These are phyloP conservation scores for Drosophila cardini DNA, from an alignment of 1,140 invertebrate species.

Conservation along the genomic window DNA sequence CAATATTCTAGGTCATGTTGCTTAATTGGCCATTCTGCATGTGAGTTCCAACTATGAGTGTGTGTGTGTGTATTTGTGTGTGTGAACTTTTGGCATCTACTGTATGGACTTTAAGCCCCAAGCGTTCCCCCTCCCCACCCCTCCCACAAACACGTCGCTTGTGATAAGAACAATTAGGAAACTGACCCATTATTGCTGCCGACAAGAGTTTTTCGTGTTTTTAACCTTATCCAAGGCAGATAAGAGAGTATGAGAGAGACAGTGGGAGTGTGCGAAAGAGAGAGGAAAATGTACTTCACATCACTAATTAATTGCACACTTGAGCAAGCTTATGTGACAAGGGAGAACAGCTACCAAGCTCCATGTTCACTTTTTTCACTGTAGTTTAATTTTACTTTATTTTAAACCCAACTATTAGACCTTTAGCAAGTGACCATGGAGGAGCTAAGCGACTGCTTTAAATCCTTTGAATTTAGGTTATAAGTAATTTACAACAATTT, in stretches of 20 bases:
- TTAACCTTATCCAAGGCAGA: conserved; percentile 10
- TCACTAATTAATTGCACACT: conserved; percentile 5
- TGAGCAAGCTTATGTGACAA: neutral
- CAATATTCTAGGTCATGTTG: conserved; percentile 72
- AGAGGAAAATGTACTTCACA: neutral
- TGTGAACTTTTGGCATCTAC: conserved; percentile 39
- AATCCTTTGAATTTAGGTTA: conserved; percentile 4
- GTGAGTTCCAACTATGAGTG: neutral
- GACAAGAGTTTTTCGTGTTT: neutral
- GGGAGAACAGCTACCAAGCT: no score
- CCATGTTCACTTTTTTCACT: no score
- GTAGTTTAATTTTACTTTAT: no score
- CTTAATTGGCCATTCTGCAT: conserved; percentile 62
- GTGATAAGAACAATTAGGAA: conserved; percentile 13
- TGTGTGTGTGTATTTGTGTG: conserved; percentile 24
- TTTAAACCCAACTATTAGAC: neutral
- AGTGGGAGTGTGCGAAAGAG: neutral
- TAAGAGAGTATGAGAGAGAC: neutral
- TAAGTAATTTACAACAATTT: conserved; percentile 14
- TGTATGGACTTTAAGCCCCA: conserved; percentile 39
- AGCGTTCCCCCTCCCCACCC: neutral
- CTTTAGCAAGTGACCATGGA: neutral
- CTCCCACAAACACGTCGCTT: neutral
- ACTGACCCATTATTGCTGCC: neutral
- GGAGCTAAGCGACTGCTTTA: neutral